Evolutionary conservation across 2,888 invertebrate genomes (phyloP).

Genomic region (Heliconius ethilla): DNA sequence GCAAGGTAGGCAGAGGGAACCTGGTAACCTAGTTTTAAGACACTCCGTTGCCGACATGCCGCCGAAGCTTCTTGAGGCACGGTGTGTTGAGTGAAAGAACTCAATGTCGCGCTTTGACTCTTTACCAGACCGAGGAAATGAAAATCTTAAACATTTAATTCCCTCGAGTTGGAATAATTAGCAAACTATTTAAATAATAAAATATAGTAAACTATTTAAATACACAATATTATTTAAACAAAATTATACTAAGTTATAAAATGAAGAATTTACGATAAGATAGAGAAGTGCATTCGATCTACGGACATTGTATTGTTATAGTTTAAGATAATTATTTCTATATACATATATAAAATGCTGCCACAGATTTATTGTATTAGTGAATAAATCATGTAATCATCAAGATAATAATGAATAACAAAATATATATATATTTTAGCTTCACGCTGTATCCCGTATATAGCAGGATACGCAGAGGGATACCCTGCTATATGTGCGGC

Average conservation of each 20-base stretch:
- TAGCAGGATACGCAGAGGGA: too few species aligned
- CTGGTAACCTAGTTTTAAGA: too few species aligned
- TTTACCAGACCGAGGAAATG: too few species aligned
- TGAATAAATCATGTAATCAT: background rate
- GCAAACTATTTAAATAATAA: background rate
- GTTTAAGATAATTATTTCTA: background rate
- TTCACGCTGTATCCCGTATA: too few species aligned
- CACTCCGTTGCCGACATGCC: too few species aligned
- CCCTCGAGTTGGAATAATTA: too few species aligned
- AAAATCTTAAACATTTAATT: too few species aligned
- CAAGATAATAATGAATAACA: background rate
- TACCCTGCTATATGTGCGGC: too few species aligned
- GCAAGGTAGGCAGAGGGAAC: too few species aligned
- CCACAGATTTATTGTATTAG: background rate
- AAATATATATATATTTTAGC: background rate
- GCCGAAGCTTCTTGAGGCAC: too few species aligned
- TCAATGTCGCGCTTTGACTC: too few species aligned
- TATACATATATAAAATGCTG: background rate
- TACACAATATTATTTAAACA: background rate
- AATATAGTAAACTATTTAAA: background rate
- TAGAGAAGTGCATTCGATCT: background rate
- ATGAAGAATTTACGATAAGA: background rate
- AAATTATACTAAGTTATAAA: conserved; percentile 2
- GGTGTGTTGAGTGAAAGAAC: too few species aligned
- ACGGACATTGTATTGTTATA: background rate